Evolutionary conservation across 2,888 invertebrate genomes (phyloP).

Genomic region (Conomelus anceps): DNA sequence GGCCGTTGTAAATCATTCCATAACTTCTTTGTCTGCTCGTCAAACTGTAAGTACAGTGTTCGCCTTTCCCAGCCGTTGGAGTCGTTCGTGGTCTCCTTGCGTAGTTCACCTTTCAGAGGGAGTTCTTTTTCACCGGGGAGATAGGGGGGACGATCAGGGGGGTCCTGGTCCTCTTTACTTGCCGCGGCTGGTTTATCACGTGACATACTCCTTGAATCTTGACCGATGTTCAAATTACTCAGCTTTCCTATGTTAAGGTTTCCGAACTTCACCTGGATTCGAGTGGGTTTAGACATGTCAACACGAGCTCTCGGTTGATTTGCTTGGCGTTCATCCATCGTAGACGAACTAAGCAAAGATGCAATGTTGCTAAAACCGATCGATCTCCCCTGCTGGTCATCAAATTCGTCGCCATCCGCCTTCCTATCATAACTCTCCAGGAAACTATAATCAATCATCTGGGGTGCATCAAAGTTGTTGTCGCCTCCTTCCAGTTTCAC

Average conservation of each 20-base stretch:
- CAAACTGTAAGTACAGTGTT: constrained; percentile 70
- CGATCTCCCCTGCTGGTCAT: not conserved
- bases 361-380: constrained; percentile 24
- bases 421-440: constrained; percentile 34
- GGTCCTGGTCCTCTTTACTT: constrained; percentile 37
- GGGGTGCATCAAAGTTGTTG: constrained; percentile 19
- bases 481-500: constrained; percentile 15
- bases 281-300: constrained; percentile 20
- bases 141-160: constrained; percentile 46
- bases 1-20: constrained; percentile 80
- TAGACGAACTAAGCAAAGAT: constrained; percentile 14
- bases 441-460: constrained; percentile 25
- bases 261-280: constrained; percentile 36
- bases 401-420: constrained; percentile 30
- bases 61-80: constrained; percentile 75
- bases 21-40: constrained; percentile 68
- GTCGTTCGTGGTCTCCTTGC: not conserved
- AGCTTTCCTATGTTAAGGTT: constrained; percentile 36
- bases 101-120: constrained; percentile 54
- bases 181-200: constrained; percentile 12
- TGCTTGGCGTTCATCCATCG: constrained; percentile 7
- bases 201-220: constrained; percentile 24
- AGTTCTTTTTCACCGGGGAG: constrained; percentile 80
- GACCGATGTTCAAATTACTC: constrained; percentile 34
- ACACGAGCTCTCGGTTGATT: constrained; percentile 9